phyloP scores from a whole-genome alignment of 2,113 vertebrate genomes.

The Dinomys branickii region DNA sequence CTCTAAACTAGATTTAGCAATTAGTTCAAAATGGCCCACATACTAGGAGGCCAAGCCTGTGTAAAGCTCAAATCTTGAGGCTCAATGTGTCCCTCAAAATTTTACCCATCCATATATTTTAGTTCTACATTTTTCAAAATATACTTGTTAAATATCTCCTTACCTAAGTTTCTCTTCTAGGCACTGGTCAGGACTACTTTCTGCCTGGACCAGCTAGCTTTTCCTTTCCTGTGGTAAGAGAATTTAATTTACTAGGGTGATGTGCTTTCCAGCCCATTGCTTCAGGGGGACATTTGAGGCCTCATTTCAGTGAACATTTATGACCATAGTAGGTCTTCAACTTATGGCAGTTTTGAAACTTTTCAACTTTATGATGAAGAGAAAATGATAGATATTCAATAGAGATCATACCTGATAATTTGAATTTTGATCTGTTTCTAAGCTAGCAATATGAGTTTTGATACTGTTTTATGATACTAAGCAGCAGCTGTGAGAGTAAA shows the following conservation, averaged over 20 bases:
- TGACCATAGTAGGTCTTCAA: neutral
- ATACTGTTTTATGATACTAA: neutral
- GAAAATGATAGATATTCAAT: neutral
- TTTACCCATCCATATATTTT: neutral
- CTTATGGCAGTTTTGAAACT: accelerated
- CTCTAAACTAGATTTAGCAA: neutral
- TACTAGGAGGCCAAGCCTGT: neutral
- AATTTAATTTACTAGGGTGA: neutral
- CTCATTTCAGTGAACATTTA: neutral
- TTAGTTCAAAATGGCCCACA: neutral
- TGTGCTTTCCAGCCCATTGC: neutral
- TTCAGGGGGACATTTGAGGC: neutral
- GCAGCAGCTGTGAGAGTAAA: neutral
- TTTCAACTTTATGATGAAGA: neutral
- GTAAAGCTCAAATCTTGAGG: neutral
- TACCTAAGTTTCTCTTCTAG: neutral
- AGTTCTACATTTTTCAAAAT: neutral
- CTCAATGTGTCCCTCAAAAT: neutral
- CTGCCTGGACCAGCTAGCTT: neutral
- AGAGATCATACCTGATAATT: neutral
- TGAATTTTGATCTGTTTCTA: neutral
- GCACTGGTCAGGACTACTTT: neutral
- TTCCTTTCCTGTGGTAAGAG: neutral
- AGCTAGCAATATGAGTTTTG: neutral
- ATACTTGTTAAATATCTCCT: neutral